Evolutionary conservation across 2,113 vertebrate species (phyloP), one percentile per base, ranked within the genome.

Genomic region (Pithys albifrons): DNA sequence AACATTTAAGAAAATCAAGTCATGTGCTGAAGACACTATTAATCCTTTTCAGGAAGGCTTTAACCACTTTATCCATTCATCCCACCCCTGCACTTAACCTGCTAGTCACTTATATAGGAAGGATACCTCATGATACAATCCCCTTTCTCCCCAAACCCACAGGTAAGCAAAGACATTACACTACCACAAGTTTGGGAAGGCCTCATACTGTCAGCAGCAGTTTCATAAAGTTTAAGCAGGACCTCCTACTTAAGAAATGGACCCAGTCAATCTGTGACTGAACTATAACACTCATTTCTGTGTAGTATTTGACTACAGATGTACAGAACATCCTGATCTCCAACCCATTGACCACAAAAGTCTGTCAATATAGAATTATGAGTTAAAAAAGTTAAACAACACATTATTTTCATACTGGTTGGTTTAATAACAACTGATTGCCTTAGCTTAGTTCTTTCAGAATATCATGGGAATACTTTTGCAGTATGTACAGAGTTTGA

Each of bases 81-180:
- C 12, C 27, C 39, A 82, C 2, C 6, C 25, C 39, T 7, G 20
- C 39, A 33, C 3, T n/a, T 23, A 39, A 12, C 3, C 39, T 66
- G 27, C 19, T 51, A 27, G 24, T 17, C 61, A 29, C 58, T 70
- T 43, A 19, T 0, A 65, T 9, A 80, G 35, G 19, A 80, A 66
- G 25, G 19, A 29, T 3, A 46, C 11, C 48, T 49, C 23, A 35
- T 0, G 0, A 29, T 6, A 71, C 29, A 46, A 9, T 6, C 14
- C 37, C 13, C 10, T 11, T 52, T 45, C 52, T 51, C 28, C 78
- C 49, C 29, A 20, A 4, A 69, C 3, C 16, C 61, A 35, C 15
- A 41, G 31, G 9, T 23, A 39, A 64, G 35, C 43, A 91, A 41
- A 69, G 54, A 55, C 16, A 46, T 41, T 45, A 23, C 37, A 19